Conservation (phyloP, 2,113 vertebrate species). For the Proteles cristata region DNA sequence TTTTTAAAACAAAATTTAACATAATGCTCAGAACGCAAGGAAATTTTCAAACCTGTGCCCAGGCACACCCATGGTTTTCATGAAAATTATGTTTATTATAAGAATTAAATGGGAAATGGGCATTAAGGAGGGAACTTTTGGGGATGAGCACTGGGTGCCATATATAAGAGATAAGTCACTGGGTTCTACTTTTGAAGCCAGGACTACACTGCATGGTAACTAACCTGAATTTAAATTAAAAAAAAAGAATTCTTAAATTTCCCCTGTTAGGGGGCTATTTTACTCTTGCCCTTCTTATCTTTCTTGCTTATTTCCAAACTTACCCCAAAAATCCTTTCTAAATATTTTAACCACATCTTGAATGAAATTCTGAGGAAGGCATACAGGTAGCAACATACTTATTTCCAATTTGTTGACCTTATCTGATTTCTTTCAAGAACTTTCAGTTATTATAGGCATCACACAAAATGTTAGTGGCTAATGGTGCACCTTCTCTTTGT, state of each 20-base stretch:
- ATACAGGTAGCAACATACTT: not conserved
- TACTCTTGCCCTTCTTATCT: not conserved
- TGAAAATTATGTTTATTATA: not conserved
- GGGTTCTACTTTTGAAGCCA: too few species aligned
- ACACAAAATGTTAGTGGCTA: not conserved
- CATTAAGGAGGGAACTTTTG: too few species aligned
- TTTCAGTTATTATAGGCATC: not conserved
- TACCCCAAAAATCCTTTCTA: not conserved
- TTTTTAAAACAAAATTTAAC: not conserved
- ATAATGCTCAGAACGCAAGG: not conserved
- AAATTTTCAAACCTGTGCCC: not conserved
- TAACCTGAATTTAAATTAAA: too few species aligned
- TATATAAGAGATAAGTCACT: too few species aligned
- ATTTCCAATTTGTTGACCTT: conserved; percentile 27
- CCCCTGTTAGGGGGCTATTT: too few species aligned
- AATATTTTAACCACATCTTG: not conserved
- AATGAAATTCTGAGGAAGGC: not conserved
- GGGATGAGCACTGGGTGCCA: too few species aligned
- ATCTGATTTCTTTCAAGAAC: conserved; percentile 11
- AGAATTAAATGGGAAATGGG: not conserved
- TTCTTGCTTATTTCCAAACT: conserved; percentile 3
- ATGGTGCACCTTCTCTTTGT: not conserved
- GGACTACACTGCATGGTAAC: too few species aligned
- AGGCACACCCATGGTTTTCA: not conserved
- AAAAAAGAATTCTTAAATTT: too few species aligned